Conservation (phyloP, 2,888 invertebrate genomes). For the Ennomos erosarius region DNA sequence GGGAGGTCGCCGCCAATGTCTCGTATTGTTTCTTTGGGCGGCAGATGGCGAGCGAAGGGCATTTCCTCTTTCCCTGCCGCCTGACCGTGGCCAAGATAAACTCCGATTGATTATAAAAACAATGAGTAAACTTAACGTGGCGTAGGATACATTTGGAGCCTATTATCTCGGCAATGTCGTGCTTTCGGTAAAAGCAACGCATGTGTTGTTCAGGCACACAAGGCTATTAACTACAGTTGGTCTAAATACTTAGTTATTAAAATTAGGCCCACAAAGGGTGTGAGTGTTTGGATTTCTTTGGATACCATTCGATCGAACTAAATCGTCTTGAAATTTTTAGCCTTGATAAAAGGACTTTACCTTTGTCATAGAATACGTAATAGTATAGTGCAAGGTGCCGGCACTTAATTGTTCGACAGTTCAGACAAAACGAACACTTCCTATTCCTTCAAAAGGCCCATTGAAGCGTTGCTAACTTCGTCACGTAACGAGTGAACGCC, state of each 20-base stretch:
- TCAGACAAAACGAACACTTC: conserved; percentile 39
- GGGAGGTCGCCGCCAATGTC: conserved; percentile 70
- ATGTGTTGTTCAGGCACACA: too few species aligned
- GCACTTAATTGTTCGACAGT: conserved; percentile 40
- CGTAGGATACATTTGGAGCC: not conserved
- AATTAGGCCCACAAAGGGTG: too few species aligned
- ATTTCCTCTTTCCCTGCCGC: conserved; percentile 67
- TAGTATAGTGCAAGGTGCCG: not conserved
- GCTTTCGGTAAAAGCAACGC: too few species aligned
- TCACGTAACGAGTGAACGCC: conserved; percentile 24
- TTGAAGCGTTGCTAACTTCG: conserved; percentile 31
- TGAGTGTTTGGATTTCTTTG: too few species aligned
- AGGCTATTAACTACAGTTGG: too few species aligned
- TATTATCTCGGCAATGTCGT: too few species aligned
- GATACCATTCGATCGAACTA: too few species aligned
- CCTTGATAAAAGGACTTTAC: too few species aligned
- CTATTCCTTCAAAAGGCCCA: conserved; percentile 40
- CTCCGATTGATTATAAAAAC: conserved; percentile 43
- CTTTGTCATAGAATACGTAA: too few species aligned
- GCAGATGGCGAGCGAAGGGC: conserved; percentile 72
- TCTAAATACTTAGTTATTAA: too few species aligned
- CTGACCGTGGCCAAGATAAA: conserved; percentile 65
- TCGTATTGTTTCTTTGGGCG: conserved; percentile 74
- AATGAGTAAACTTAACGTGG: conserved; percentile 8
- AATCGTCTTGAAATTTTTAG: too few species aligned